Evolutionary conservation across 53 echinoderm and acorn worm genomes (phyloP).

Genomic region (Mesocentrotus franciscanus): DNA sequence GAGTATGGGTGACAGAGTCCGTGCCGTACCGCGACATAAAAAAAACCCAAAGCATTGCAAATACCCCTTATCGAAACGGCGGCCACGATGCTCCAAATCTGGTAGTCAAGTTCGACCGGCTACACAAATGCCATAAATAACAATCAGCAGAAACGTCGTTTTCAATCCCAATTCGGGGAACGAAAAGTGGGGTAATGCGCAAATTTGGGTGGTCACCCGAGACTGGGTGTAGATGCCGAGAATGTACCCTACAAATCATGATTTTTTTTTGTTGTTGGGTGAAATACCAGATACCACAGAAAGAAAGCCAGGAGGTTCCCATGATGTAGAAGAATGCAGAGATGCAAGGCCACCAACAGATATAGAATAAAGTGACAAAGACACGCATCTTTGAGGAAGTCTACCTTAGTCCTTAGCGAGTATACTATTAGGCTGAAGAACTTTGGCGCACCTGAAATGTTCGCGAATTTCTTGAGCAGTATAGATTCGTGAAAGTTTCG

Average conservation of each 20-base stretch:
- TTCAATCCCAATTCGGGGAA: constrained; percentile 2
- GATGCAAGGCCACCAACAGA: constrained; percentile 6
- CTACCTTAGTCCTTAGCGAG: too few species aligned
- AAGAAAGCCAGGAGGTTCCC: not conserved
- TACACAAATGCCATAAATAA: constrained; percentile 28
- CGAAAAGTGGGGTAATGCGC: constrained; percentile 26
- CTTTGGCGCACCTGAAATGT: too few species aligned
- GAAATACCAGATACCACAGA: constrained; percentile 22
- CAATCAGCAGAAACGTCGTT: constrained; percentile 31
- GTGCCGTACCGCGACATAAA: not conserved
- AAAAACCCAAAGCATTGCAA: not conserved
- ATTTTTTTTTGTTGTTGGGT: too few species aligned
- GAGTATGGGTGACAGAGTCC: not conserved
- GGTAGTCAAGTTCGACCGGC: not conserved
- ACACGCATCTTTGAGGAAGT: not conserved
- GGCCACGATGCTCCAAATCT: not conserved
- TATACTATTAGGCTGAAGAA: too few species aligned
- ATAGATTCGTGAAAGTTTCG: too few species aligned
- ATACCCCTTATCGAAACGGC: not conserved
- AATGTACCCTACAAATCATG: constrained; percentile 40
- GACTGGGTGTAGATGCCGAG: not conserved
- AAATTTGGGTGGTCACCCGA: constrained; percentile 23
- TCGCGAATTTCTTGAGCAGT: too few species aligned
- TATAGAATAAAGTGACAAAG: not conserved
- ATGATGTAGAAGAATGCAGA: not conserved